Evolutionary conservation across 1,140 invertebrate genomes (phyloP), one percentile per base, ranked within the genome.

Genomic region (Heterodera schachtii): DNA sequence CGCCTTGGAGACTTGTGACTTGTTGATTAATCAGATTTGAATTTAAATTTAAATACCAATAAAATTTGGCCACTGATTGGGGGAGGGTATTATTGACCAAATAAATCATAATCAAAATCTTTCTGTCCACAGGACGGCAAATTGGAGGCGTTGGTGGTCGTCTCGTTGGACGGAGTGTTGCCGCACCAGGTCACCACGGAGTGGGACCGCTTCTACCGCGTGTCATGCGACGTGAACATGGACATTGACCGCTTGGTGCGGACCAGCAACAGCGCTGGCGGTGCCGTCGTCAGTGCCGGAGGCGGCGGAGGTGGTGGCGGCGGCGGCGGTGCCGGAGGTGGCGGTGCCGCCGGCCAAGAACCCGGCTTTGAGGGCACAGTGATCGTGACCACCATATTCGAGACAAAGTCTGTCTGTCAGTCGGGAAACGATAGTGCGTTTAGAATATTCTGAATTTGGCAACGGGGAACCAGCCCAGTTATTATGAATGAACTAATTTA

Each of bases 141-240:
- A 66, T 82, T 89, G 81, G 89, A 89, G 82, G 88, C 88, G 19
- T 80, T 89, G 8, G 88, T 89, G 49, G 88, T 89, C 57, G 89
- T 89, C 5, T 89, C 88, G 13, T 71, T 89, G 44, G 88, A 89
- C 75, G 88, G 88, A 21, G 88, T 89, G 46, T 82, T 89, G 21
- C 88, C 88, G 16, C 88, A 89, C 71, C 88, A 89, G 83, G 88
- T 89, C 13, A 89, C 89, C 78, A 88, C 87, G 74, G 88, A 89
- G 83, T 89, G 89, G 89, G 88, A 89, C 86, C 88, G 88, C 31
- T 89, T 89, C 84, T 89, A 89, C 79, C 82, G 87, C 49, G 88
- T 89, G 31, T 84, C 83, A 16, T 89, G 88, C 57, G 88, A 89
- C 81, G 88, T 88, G 13, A 87, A 84, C 41, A 89, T 90, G 89